These are phyloP conservation scores for Ganaspis brasiliensis DNA, from an alignment of 2,888 invertebrate genomes.

Conservation along the genomic window DNA sequence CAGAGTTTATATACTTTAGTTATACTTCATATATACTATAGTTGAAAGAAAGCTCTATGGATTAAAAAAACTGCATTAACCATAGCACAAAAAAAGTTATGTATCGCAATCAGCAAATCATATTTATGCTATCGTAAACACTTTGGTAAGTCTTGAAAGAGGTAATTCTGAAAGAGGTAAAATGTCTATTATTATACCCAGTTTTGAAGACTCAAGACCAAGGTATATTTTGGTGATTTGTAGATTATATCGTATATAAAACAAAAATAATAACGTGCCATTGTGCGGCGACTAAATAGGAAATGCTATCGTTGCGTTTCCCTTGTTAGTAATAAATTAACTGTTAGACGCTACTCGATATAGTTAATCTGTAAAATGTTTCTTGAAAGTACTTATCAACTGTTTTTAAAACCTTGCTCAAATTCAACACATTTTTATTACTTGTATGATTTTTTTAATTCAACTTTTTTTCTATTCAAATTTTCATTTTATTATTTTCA, in stretches of 20 bases:
- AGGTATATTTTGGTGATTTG: constrained; percentile 68
- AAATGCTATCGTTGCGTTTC: constrained; percentile 74
- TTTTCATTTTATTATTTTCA: too few species aligned
- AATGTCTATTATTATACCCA: constrained; percentile 67
- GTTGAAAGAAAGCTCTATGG: constrained; percentile 64
- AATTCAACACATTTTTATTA: constrained; percentile 68
- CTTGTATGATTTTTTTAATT: constrained; percentile 57
- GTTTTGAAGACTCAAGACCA: constrained; percentile 65
- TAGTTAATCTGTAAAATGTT: constrained; percentile 77
- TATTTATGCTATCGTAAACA: constrained; percentile 72
- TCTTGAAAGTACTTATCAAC: constrained; percentile 80
- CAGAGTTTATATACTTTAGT: constrained; percentile 79
- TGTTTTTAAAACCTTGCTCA: constrained; percentile 77
- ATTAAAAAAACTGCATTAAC: constrained; percentile 66
- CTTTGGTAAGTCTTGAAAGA: constrained; percentile 62
- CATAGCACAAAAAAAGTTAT: constrained; percentile 74
- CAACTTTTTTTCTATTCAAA: constrained; percentile 58
- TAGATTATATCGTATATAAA: constrained; percentile 66
- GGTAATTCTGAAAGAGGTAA: constrained; percentile 67
- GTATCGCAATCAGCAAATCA: constrained; percentile 68
- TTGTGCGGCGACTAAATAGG: constrained; percentile 74
- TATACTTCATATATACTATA: constrained; percentile 73
- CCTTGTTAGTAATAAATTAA: constrained; percentile 75
- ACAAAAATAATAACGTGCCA: constrained; percentile 74
- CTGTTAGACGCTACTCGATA: constrained; percentile 75